Percentiles rank a stretch among this genome's conserved stretches.
These are phyloP conservation scores for Lepeophtheirus salmonis DNA, from an alignment of 1,140 invertebrate species.

Conservation along the genomic window DNA sequence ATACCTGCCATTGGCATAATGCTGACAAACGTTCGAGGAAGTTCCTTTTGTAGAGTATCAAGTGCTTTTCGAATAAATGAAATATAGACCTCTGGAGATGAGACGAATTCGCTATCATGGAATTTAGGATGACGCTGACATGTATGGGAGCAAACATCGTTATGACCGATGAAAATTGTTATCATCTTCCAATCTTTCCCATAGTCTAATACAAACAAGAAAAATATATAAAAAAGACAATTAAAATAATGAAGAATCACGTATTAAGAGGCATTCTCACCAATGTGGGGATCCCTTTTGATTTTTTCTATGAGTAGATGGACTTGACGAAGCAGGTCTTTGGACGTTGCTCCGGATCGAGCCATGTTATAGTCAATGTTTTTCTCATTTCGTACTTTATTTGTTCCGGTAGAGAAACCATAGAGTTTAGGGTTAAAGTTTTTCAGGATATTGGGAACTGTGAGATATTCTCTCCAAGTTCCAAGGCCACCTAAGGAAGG, in stretches of 20 bases:
- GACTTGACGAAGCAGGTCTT: constrained; percentile 46
- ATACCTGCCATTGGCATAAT: constrained; percentile 50
- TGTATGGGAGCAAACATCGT: constrained; percentile 61
- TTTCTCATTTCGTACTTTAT: constrained; percentile 29
- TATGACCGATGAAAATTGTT: constrained; percentile 66
- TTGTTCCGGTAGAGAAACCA: constrained; percentile 43
- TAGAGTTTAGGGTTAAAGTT: constrained; percentile 44
- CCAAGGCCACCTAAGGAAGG: constrained; percentile 34
- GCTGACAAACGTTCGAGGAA: constrained; percentile 55
- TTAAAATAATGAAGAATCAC: neutral
- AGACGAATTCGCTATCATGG: constrained; percentile 21
- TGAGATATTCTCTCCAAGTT: constrained; percentile 44
- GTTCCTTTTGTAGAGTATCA: constrained; percentile 34
- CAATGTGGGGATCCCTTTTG: constrained; percentile 38
- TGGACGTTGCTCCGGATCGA: constrained; percentile 46
- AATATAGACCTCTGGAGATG: constrained; percentile 36
- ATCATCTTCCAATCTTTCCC: constrained; percentile 47
- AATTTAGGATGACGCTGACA: constrained; percentile 37
- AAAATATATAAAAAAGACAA: neutral
- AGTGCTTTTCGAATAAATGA: constrained; percentile 39
- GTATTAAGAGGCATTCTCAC: constrained; percentile 29
- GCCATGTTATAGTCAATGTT: constrained; percentile 45
- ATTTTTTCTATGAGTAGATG: constrained; percentile 46
- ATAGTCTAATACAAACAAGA: too few relatives aligned
- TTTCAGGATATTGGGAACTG: constrained; percentile 47